phyloP scores from a whole-genome alignment of 1,140 invertebrate species.

The Holotrichia oblita region DNA sequence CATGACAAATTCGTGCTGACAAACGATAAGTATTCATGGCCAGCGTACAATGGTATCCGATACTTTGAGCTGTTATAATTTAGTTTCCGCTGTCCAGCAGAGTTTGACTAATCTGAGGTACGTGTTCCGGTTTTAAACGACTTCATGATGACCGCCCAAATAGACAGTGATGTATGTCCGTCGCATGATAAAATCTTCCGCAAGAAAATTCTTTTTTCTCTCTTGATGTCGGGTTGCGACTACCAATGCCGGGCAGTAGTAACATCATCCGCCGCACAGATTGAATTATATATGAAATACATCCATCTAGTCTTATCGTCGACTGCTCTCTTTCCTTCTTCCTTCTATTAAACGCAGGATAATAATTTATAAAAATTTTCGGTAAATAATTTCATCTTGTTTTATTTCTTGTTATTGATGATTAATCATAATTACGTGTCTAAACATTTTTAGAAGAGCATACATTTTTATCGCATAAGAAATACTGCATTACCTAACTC shows the following conservation, averaged over 20 bases:
- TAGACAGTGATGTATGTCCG: slow-evolving; percentile 50
- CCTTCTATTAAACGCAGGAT: neutral
- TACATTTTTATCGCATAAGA: neutral
- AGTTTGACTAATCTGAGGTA: slow-evolving; percentile 52
- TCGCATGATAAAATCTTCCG: slow-evolving; percentile 50
- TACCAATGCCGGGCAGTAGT: neutral
- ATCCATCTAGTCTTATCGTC: slow-evolving; percentile 19
- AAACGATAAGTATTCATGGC: slow-evolving; percentile 42
- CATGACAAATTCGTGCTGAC: slow-evolving; percentile 22
- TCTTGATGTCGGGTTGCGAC: neutral
- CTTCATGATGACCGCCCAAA: slow-evolving; percentile 39
- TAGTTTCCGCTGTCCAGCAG: slow-evolving; percentile 47
- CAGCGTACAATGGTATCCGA: slow-evolving; percentile 42
- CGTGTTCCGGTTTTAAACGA: slow-evolving; percentile 46
- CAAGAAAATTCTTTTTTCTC: slow-evolving; percentile 33
- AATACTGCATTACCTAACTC: neutral
- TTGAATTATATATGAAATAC: slow-evolving; percentile 43
- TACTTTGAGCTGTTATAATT: slow-evolving; percentile 51
- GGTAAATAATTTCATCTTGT: no score
- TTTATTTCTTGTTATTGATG: no score
- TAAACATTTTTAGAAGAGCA: no score
- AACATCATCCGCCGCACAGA: neutral
- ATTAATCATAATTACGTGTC: no score
- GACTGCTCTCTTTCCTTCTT: neutral
- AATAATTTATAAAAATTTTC: neutral